Percentiles rank a stretch among this genome's conserved stretches.
phyloP scores from a whole-genome alignment of 2,113 vertebrate genomes.

The Smithornis capensis region DNA sequence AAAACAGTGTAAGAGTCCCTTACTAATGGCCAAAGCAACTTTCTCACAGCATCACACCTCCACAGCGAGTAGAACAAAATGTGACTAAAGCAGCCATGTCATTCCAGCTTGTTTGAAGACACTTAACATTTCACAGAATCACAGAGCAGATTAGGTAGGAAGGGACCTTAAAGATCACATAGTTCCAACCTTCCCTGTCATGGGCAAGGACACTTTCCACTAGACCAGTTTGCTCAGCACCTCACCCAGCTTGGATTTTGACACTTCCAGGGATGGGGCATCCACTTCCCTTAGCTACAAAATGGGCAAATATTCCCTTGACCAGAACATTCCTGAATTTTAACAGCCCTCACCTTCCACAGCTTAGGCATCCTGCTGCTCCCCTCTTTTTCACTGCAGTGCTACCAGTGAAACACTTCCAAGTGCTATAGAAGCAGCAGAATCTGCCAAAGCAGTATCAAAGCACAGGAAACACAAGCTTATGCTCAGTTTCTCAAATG shows the following conservation, averaged over 20 bases:
- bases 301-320: background rate
- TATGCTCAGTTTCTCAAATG: background rate
- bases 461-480: background rate
- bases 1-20: background rate
- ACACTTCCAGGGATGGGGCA: background rate
- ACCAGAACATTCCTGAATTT: background rate
- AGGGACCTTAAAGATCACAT: background rate
- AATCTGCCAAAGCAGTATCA: background rate
- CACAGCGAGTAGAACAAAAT: rapidly evolving
- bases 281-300: background rate
- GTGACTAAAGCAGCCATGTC: background rate
- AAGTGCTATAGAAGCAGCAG: background rate
- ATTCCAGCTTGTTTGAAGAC: background rate
- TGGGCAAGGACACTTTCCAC: background rate
- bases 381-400: background rate
- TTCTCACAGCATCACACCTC: background rate
- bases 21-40: background rate
- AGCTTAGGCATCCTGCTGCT: background rate
- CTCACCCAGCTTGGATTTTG: background rate
- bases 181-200: background rate
- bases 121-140: background rate
- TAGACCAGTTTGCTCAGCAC: background rate
- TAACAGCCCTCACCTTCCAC: background rate
- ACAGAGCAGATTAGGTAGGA: background rate
- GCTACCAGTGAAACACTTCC: background rate